Conservation (phyloP, 1,140 invertebrate species). For the Tribolium madens region DNA sequence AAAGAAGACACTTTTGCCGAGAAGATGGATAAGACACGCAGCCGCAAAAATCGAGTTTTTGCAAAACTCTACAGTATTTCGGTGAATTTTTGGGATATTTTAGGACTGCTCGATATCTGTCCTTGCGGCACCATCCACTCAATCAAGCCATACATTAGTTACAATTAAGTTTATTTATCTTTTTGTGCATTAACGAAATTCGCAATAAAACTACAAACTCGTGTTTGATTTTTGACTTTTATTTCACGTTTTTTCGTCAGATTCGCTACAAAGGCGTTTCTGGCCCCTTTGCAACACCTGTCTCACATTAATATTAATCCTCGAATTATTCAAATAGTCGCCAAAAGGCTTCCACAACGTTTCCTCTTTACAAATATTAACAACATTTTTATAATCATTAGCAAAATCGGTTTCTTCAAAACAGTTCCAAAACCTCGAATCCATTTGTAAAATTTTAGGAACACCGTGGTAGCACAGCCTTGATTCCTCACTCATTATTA, state of each 20-base stretch:
- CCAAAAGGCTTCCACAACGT: constrained; percentile 70
- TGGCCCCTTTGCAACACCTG: constrained; percentile 73
- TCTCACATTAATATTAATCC: constrained; percentile 84
- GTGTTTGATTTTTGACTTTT: not conserved
- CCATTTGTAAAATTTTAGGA: constrained; percentile 76
- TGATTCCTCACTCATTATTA: constrained; percentile 84
- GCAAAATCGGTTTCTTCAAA: constrained; percentile 47
- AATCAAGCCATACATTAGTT: constrained; percentile 45
- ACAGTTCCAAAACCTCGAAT: constrained; percentile 68
- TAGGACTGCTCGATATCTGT: constrained; percentile 39
- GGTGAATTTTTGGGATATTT: constrained; percentile 46
- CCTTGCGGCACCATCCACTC: constrained; percentile 46
- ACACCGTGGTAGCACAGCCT: constrained; percentile 87
- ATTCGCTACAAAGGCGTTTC: constrained; percentile 30
- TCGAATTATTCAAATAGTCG: constrained; percentile 71
- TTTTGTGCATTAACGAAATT: constrained; percentile 12
- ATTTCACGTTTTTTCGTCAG: constrained; percentile 13
- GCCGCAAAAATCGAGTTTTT: constrained; percentile 20
- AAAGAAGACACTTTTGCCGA: constrained; percentile 14
- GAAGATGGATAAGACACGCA: not conserved
- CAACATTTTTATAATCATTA: constrained; percentile 54
- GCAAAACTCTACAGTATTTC: constrained; percentile 33
- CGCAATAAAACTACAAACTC: not conserved
- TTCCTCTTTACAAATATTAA: constrained; percentile 60
- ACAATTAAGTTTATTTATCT: constrained; percentile 11